A percentile compares a stretch with the other conserved stretches of the same genome.
Conservation (phyloP, 2,113 vertebrate species). For the Potamarius usumacintae region DNA sequence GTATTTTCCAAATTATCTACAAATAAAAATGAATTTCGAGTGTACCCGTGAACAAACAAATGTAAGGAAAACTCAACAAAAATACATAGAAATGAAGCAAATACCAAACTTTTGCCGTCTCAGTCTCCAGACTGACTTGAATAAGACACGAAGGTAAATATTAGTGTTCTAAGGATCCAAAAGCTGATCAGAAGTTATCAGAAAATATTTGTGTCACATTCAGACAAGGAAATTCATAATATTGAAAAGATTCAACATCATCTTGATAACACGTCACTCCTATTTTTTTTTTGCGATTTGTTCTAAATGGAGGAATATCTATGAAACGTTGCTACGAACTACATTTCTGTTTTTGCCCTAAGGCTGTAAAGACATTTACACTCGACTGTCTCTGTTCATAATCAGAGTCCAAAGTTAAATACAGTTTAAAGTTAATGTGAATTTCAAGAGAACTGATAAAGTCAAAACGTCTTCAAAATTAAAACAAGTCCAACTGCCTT, state of each 20-base stretch:
- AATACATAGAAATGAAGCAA: neutral
- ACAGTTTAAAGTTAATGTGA: neutral
- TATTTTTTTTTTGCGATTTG: neutral
- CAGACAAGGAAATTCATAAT: neutral
- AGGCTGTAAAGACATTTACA: neutral
- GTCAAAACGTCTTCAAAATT: neutral
- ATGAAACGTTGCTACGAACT: neutral
- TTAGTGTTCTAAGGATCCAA: neutral
- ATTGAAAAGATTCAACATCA: neutral
- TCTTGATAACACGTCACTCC: too few relatives aligned
- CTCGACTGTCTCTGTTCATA: neutral
- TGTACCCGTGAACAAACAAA: neutral
- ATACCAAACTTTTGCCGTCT: neutral
- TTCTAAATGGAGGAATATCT: neutral
- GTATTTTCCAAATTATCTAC: neutral
- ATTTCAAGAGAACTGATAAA: neutral
- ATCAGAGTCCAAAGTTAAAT: neutral
- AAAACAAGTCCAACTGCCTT: neutral
- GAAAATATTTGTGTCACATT: neutral
- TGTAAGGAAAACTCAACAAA: neutral
- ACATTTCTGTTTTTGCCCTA: neutral
- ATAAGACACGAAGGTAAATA: neutral
- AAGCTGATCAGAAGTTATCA: neutral
- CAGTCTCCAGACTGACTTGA: neutral
- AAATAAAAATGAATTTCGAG: neutral